A percentile compares a stretch with the other conserved stretches of the same genome.
These are phyloP conservation scores for Drosophila busckii DNA, from an alignment of 1,140 invertebrate species.

Conservation along the genomic window DNA sequence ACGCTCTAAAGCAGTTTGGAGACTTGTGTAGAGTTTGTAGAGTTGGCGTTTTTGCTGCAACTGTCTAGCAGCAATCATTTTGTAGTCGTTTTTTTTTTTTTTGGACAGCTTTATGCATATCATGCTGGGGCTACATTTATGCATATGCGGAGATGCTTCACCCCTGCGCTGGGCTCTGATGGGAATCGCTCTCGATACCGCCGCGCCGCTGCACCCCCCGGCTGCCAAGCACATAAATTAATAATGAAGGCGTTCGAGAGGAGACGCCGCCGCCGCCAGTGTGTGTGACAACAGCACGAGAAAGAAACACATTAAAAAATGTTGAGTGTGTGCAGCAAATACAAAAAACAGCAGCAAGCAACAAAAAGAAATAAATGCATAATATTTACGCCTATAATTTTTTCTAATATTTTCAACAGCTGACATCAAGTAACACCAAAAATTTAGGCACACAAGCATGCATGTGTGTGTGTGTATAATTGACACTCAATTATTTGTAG, in stretches of 20 bases:
- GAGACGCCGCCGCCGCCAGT: constrained; percentile 5
- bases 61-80: neutral
- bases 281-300: neutral
- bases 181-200: constrained; percentile 26
- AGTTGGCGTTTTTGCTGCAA: no score
- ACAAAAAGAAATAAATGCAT: constrained; percentile 65
- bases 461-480: constrained; percentile 48
- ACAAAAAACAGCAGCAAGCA: constrained; percentile 8
- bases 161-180: no score
- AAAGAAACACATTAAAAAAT: constrained; percentile 51
- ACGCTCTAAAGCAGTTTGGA: neutral
- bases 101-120: neutral
- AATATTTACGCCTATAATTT: constrained; percentile 75
- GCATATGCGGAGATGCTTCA: constrained; percentile 16
- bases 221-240: constrained; percentile 55
- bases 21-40: neutral
- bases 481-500: constrained; percentile 67
- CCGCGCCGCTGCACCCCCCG: no score
- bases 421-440: constrained; percentile 60
- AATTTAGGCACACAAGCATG: constrained; percentile 19
- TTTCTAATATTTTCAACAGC: constrained; percentile 74
- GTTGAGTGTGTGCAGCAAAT: constrained; percentile 1
- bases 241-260: constrained; percentile 55
- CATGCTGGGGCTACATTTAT: constrained; percentile 8
- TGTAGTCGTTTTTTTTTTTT: neutral